A percentile compares a stretch with the other conserved stretches of the same genome.
phyloP scores from a whole-genome alignment of 2,113 vertebrate species.

The Geococcyx californianus region DNA sequence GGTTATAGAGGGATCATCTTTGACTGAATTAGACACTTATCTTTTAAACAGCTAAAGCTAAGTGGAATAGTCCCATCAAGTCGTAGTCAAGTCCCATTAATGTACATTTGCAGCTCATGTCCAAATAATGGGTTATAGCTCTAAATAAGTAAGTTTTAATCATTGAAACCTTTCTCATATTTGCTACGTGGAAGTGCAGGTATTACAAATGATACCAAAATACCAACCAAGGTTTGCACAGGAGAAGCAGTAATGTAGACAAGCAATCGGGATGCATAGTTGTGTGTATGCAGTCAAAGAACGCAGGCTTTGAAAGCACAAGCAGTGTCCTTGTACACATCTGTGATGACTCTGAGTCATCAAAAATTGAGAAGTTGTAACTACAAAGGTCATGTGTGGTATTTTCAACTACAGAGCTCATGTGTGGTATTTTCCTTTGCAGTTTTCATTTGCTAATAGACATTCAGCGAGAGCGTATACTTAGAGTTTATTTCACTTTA shows the following conservation, averaged over 20 bases:
- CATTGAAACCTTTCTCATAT: not conserved
- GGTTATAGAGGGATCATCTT: not conserved
- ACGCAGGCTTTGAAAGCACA: not conserved
- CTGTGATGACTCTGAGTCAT: not conserved
- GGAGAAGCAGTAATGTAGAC: not conserved
- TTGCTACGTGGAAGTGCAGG: fast-evolving
- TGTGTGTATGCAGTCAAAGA: not conserved
- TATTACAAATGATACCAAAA: not conserved
- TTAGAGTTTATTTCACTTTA: not conserved
- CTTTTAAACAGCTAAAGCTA: not conserved
- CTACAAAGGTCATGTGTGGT: too few species aligned
- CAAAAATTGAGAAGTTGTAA: not conserved
- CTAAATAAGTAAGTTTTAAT: not conserved
- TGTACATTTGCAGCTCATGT: not conserved
- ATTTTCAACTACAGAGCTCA: too few species aligned
- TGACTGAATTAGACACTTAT: not conserved
- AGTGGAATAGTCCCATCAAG: not conserved
- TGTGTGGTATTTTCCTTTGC: not conserved
- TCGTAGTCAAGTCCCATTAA: not conserved
- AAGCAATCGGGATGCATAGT: not conserved
- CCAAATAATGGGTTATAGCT: not conserved
- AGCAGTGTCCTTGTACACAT: not conserved
- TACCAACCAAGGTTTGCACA: not conserved
- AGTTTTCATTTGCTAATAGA: not conserved
- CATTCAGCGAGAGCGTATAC: not conserved